These are phyloP conservation scores for Oryzias curvinotus DNA, from an alignment of 2,113 vertebrate species.

Conservation along the genomic window DNA sequence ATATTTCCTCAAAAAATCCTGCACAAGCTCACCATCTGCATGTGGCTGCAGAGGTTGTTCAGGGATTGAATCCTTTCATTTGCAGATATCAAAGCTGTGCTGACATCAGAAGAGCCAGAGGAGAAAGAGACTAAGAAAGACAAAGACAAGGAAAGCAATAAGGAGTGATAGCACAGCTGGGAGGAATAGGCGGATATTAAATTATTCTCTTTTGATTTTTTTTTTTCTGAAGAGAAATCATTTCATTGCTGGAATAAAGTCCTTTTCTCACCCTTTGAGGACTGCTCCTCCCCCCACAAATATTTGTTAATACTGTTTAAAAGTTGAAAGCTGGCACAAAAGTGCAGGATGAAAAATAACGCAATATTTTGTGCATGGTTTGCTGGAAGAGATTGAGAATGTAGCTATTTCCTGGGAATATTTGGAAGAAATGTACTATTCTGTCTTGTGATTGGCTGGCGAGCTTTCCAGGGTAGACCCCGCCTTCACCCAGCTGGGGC, in stretches of 20 bases:
- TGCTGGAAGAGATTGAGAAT: neutral
- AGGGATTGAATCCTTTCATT: constrained; percentile 25
- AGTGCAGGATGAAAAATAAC: constrained; percentile 35
- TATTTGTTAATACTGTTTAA: constrained; percentile 17
- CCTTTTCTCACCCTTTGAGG: constrained; percentile 2
- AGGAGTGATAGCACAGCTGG: constrained; percentile 19
- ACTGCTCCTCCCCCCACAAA: constrained; percentile 7
- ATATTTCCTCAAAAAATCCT: neutral
- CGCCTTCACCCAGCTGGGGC: too few species aligned
- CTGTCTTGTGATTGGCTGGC: too few species aligned
- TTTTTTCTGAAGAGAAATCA: constrained; percentile 33
- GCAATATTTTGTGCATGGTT: constrained; percentile 39
- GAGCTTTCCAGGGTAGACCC: too few species aligned
- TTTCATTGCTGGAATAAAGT: constrained; percentile 47
- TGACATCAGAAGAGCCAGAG: constrained; percentile 12
- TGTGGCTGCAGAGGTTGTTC: constrained; percentile 26
- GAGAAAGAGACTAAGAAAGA: constrained; percentile 20
- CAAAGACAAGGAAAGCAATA: constrained; percentile 31
- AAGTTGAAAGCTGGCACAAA: constrained; percentile 3
- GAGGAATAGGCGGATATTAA: constrained; percentile 37
- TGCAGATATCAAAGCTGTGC: constrained; percentile 40
- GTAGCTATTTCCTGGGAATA: too few species aligned
- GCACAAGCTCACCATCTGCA: constrained; percentile 7
- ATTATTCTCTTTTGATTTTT: constrained; percentile 60
- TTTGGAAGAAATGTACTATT: too few species aligned